Percentiles rank a stretch among this genome's conserved stretches.
These are phyloP conservation scores for Scylla paramamosain DNA, from an alignment of 1,140 invertebrate species.

Conservation along the genomic window DNA sequence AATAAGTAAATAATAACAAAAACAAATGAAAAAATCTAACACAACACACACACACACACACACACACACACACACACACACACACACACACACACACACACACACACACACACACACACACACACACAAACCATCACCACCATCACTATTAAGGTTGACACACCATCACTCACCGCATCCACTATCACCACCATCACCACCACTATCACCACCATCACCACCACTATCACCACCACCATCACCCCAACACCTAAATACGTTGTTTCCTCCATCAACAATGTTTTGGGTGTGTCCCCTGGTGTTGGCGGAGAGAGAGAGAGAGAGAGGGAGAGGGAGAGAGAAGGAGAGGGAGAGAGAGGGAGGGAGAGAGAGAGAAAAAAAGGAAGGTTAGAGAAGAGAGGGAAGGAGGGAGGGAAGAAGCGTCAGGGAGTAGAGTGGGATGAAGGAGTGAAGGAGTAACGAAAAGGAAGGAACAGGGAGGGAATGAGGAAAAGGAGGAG, in stretches of 20 bases:
- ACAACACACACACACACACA: too few species aligned
- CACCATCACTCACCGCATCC: neutral
- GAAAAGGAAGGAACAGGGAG: neutral
- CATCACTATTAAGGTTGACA: constrained; percentile 25
- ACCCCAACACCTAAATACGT: neutral
- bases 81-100: neutral
- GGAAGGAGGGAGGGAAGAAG: neutral
- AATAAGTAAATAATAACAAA: neutral
- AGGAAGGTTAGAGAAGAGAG: neutral
- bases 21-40: neutral
- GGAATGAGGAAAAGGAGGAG: neutral
- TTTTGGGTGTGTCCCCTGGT: neutral
- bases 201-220: constrained; percentile 4
- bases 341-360: neutral
- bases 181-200: constrained; percentile 10
- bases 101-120: too few species aligned
- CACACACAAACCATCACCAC: neutral
- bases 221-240: constrained; percentile 14
- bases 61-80: neutral
- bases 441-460: neutral
- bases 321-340: neutral
- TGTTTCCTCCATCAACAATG: neutral
- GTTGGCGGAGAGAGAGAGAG: neutral
- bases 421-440: neutral
- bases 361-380: neutral